Base-by-base conservation (phyloP, 2,113 vertebrate genomes). In the Etheostoma spectabile region DNA sequence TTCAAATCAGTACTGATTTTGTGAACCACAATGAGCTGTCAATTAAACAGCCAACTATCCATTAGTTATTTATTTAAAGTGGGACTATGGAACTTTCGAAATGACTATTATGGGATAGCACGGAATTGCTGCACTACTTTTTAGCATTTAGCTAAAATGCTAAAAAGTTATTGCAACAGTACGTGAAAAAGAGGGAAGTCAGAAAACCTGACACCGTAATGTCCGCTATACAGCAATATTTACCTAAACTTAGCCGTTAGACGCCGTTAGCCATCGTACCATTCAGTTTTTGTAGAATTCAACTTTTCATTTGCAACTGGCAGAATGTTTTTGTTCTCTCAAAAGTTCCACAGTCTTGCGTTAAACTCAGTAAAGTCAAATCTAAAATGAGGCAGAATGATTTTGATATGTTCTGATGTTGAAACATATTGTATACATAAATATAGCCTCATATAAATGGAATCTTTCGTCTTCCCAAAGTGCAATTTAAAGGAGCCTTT, bases 401-500 rank as follows among this genome's bases (percentile, higher is more conserved):
- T 52, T 60, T 74, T 77, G 19, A 51, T 49, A 22, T 27, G 35
- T 77, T 59, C 68, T 76, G 38, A 13, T 53, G 24, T 74, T 53
- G 22, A 71, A 70, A 57, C 22, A 48, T n/a, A 22, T 52, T 72
- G 30, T 63, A 68, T 8, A 79, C 49, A 63, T 19, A 48, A 46
- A 82, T 61, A 80, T 24, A 69, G 24, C 64, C 56, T 78, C 67
- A 46, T 71, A 65, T 77, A 80, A 86, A 82, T 80, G 45, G 16
- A 79, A 84, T 84, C 61, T 79, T 53, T 21, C 56, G 64, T 84
- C 55, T 88, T 79, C 64, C 82, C 76, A 56, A 88, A 93, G 93
- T 93, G 93, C 91, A 95, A 92, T 86, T 91, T 64, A 65, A 89
- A 88, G 69, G 79, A 91, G 94, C 93, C 95, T 94, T 95, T 95